Evolutionary conservation across 2,113 vertebrate genomes (phyloP).

Genomic region (Rhea americana): DNA sequence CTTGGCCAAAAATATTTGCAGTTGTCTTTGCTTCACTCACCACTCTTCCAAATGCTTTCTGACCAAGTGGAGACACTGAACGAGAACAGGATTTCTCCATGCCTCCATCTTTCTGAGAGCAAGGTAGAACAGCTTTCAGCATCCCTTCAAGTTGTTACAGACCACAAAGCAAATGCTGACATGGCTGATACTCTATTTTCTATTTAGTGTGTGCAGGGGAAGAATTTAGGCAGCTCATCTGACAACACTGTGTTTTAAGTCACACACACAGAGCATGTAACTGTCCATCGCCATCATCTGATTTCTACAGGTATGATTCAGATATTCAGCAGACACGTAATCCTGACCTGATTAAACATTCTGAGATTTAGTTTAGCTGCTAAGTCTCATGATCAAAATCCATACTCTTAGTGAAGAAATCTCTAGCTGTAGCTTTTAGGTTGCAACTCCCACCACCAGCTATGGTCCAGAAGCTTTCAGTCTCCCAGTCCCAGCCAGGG

Average conservation of each 20-base stretch:
- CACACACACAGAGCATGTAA: neutral
- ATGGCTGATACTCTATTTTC: fast-evolving
- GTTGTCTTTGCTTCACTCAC: neutral
- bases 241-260: neutral
- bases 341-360: neutral
- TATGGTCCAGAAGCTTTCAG: neutral
- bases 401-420: neutral
- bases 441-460: neutral
- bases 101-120: neutral
- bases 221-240: neutral
- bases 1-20: neutral
- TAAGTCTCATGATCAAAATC: neutral
- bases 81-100: neutral
- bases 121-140: neutral
- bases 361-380: neutral
- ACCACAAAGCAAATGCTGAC: neutral
- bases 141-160: neutral
- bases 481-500: fast-evolving
- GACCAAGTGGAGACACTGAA: neutral
- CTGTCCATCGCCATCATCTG: neutral
- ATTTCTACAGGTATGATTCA: neutral
- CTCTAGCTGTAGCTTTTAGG: neutral
- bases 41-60: neutral
- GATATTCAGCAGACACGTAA: neutral
- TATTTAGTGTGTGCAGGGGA: neutral